Conservation (phyloP, 1,140 invertebrate species). For the Bombus picipes region DNA sequence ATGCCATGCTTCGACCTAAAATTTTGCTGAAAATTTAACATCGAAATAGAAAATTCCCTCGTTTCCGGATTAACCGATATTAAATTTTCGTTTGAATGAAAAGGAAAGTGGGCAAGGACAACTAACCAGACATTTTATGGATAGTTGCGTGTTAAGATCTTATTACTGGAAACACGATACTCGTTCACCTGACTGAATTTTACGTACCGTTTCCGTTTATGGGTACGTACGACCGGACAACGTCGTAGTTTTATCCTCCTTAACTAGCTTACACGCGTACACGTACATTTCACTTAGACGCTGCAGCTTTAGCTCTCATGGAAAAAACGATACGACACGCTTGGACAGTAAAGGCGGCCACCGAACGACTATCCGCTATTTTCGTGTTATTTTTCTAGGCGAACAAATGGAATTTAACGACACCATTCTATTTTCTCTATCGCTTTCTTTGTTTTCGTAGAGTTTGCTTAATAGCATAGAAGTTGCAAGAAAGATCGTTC, state of each 20-base stretch:
- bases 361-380: conserved; percentile 12
- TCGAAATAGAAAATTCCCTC: not conserved
- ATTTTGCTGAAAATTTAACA: not conserved
- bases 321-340: conserved; percentile 50
- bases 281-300: conserved; percentile 59
- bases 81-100: not conserved
- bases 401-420: conserved; percentile 40
- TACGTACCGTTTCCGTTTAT: conserved; percentile 44
- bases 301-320: conserved; percentile 21
- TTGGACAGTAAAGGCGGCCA: conserved; percentile 7
- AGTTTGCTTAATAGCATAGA: not conserved
- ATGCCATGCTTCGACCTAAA: too few relatives aligned
- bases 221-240: conserved; percentile 45
- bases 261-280: conserved; percentile 34
- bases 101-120: not conserved
- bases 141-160: conserved; percentile 28
- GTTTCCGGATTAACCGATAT: not conserved
- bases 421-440: not conserved
- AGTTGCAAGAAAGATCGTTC: not conserved
- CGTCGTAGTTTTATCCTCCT: conserved; percentile 55
- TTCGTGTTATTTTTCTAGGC: conserved; percentile 17
- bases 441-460: not conserved
- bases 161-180: conserved; percentile 13
- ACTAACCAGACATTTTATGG: conserved; percentile 31
- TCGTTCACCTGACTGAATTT: conserved; percentile 22